Percentiles rank a stretch among this genome's conserved stretches.
Conservation (phyloP, 2,797 vertebrate species). For the Mico argentatus region DNA sequence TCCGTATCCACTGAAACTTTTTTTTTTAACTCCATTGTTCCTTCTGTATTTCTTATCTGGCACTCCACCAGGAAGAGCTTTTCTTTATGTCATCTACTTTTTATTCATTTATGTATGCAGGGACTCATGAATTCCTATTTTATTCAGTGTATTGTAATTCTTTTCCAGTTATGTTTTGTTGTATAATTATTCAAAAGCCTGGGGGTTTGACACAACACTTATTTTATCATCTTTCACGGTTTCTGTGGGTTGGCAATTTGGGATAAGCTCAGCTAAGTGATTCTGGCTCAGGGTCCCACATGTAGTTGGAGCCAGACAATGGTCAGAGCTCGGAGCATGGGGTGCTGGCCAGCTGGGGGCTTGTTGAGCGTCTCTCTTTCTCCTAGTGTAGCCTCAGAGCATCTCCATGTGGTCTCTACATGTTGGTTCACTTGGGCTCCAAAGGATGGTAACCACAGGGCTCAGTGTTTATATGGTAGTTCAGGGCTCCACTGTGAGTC, state of each 20-base stretch:
- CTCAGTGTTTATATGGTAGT: neutral
- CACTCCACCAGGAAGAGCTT: neutral
- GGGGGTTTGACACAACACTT: neutral
- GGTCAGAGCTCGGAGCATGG: neutral
- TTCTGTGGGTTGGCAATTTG: neutral
- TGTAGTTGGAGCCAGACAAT: neutral
- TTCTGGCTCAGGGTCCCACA: neutral
- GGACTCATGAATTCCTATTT: neutral
- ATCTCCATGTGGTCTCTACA: neutral
- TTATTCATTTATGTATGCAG: neutral
- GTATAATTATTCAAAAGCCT: neutral
- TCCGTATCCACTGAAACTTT: neutral
- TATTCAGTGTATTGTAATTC: neutral
- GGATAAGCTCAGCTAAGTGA: neutral
- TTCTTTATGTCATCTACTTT: neutral
- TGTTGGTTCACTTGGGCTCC: neutral
- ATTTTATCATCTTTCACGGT: neutral
- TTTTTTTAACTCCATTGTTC: neutral
- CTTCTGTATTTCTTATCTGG: neutral
- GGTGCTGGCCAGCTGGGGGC: neutral
- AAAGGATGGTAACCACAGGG: neutral
- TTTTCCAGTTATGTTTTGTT: neutral
- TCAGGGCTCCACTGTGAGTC: neutral
- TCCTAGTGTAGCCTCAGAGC: neutral
- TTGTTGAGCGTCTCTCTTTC: neutral